Base-by-base conservation (phyloP, 2,797 vertebrate genomes). In the Micrastur ruficollis region DNA sequence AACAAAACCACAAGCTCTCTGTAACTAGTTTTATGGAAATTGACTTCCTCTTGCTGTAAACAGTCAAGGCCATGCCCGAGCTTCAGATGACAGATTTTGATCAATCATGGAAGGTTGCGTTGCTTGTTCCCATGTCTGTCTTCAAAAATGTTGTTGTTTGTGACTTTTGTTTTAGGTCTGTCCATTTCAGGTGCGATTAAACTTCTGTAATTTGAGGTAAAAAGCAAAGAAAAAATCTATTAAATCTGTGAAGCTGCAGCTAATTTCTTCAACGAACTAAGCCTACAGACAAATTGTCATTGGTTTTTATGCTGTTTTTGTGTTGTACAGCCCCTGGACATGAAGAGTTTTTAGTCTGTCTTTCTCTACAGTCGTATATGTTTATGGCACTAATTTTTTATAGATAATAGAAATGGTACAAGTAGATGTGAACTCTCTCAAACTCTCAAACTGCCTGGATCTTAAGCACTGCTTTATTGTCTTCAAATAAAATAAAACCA, bases 101-200 rank as follows among this genome's bases (percentile, higher is more conserved):
- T 62, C 59, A 25, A 0, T 44, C 32, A 1, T 3, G 40, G 82
- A 52, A 58, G 67, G n/a, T 1, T 32, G 40, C 14, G 1, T 19
- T 13, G 9, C 66, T 46, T 38, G n/a, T 52, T 72, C 11, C 46
- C 38, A 2, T 5, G 19, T 25, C 47, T 25, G 34, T 20, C 32
- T 42, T 3, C 32, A 62, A 32, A 38, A 34, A 7, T 8, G 36
- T 15, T 8, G 61, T 13, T n/a, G 38, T 16, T n/a, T 19, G 55
- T 52, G 44, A 32, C 23, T 63, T 49, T 12, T 5, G 38, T 2
- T 27, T 50, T 18, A 26, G 55, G 36, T 29, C 62, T 17, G 32
- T 32, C 56, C 27, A 1, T 22, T 29, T 31, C 44, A 20, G 70
- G 25, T 58, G 40, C 65, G 31, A 0, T 19, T 29, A 13, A 55